phyloP scores from a whole-genome alignment of 2,113 vertebrate genomes.

The Phylloscopus whistleri region DNA sequence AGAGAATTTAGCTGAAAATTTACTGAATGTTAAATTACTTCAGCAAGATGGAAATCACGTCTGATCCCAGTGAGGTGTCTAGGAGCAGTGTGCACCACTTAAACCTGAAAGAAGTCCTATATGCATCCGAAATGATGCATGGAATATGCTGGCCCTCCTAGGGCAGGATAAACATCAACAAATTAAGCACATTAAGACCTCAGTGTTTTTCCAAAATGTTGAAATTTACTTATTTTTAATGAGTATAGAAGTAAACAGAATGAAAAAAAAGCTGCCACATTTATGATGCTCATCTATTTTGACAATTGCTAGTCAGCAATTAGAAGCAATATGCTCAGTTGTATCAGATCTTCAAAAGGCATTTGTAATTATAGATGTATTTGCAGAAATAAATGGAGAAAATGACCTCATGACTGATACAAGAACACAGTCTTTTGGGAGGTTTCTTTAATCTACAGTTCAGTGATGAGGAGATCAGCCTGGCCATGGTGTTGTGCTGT shows the following conservation, averaged over 20 bases:
- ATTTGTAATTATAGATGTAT: neutral
- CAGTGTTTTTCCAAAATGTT: neutral
- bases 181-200: neutral
- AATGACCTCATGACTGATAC: neutral
- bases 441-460: neutral
- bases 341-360: neutral
- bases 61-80: neutral
- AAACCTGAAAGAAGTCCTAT: neutral
- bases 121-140: neutral
- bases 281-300: neutral
- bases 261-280: neutral
- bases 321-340: neutral
- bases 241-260: neutral
- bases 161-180: neutral
- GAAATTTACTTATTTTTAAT: neutral
- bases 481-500: neutral
- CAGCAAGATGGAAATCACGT: neutral
- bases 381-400: neutral
- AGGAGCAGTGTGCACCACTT: neutral
- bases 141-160: neutral
- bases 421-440: neutral
- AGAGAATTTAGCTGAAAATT: neutral
- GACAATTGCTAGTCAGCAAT: neutral
- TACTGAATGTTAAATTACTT: neutral
- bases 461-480: neutral